Percentiles rank a stretch among this genome's conserved stretches.
These are phyloP conservation scores for Prionailurus viverrinus DNA, from an alignment of 2,113 vertebrate species.

Conservation along the genomic window DNA sequence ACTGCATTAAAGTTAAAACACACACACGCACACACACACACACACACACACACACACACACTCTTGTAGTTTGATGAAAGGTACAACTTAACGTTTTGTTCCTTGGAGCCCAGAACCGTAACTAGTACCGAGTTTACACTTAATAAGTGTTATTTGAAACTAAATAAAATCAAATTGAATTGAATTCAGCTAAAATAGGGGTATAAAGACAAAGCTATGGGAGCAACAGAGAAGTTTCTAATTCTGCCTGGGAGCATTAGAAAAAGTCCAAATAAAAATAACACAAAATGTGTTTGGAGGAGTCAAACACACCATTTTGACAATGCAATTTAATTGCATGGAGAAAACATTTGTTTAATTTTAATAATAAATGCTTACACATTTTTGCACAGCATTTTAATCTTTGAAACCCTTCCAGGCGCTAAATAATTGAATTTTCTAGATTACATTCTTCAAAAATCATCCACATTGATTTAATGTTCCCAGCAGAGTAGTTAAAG, in stretches of 20 bases:
- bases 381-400: conserved; percentile 72
- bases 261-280: conserved; percentile 50
- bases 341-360: conserved; percentile 78
- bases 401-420: conserved; percentile 74
- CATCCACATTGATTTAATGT: conserved; percentile 66
- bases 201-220: not conserved
- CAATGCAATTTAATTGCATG: conserved; percentile 59
- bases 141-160: conserved; percentile 56
- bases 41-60: fast-evolving
- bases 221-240: not conserved
- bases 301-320: conserved; percentile 38
- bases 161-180: conserved; percentile 53
- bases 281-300: conserved; percentile 34
- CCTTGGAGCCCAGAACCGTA: not conserved
- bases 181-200: conserved; percentile 5
- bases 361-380: conserved; percentile 75
- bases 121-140: conserved; percentile 43
- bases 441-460: conserved; percentile 76
- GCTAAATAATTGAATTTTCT: conserved; percentile 80
- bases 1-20: not conserved
- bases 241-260: conserved; percentile 35
- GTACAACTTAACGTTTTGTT: not conserved
- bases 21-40: not conserved
- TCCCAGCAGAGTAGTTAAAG: conserved; percentile 62
- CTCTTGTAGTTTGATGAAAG: not conserved